Evolutionary conservation across 1,140 invertebrate species (phyloP), one percentile per base, ranked within the genome.

Genomic region (Platyscapa corneri): DNA sequence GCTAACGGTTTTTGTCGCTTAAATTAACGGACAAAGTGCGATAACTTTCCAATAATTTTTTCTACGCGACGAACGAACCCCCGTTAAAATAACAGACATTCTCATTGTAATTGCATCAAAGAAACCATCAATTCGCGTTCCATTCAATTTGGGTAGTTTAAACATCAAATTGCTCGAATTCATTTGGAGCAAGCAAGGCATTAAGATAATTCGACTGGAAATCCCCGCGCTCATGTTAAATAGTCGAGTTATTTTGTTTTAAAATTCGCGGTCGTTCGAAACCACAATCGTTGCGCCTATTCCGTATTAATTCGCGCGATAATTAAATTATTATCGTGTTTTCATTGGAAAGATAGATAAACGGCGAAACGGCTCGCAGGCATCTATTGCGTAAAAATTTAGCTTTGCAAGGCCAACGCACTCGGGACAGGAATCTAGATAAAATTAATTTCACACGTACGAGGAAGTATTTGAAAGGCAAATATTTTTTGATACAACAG

Each of bases 81-180:
- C 70, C 70, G 70, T 74, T 74, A 74, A 74, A 74, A 74, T 74
- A 74, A 74, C 70, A 74, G 70, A 16, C 70, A 74, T 74, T 74
- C 37, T 42, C 37, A n/a, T 74, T 74, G 70, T 74, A 74, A 74
- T 74, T 42, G 27, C 27, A 27, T 34, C 37, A 74, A 74, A 42
- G 20, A 42, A 72, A n/a, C 23, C 37, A 74, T 74, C 37, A n/a
- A 74, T 74, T 74, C 37, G 70, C 70, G 70, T 42, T 74, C 37
- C 70, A n/a, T 74, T 74, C 37, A 42, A 37, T 74, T 74, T 74
- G 37, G 34, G 23, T 74, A 42, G 42, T 74, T 74, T 74, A 74
- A 74, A 74, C 70, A 42, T 74, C 20, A n/a, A 74, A 74, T 74
- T 42, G 37, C 37, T 74, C 70, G 70, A 74, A 42, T 42, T 74